A percentile compares a stretch with the other conserved stretches of the same genome.
Evolutionary conservation across 2,797 vertebrate species (phyloP).

Genomic region (Allochrocebus solatus): DNA sequence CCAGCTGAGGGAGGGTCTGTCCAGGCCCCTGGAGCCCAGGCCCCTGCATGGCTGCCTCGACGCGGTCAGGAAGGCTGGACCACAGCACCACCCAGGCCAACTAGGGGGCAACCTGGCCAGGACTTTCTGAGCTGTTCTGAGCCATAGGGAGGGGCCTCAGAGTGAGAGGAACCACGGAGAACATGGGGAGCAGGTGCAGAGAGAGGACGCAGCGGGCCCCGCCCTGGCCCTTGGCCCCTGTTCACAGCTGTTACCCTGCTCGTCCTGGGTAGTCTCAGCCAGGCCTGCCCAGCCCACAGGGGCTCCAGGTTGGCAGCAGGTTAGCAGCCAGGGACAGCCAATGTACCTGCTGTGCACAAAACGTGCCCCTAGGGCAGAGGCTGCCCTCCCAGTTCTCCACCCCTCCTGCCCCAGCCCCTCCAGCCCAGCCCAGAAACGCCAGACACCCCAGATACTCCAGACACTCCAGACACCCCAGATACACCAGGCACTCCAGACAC

Average conservation of each 20-base stretch:
- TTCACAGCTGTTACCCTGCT: neutral
- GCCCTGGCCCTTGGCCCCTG: neutral
- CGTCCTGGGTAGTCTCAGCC: neutral
- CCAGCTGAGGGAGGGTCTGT: neutral
- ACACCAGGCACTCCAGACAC: fast-evolving
- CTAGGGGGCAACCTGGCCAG: neutral
- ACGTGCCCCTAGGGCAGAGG: fast-evolving
- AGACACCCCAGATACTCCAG: neutral
- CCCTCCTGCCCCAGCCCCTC: neutral
- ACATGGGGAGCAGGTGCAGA: neutral
- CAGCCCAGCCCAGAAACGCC: neutral
- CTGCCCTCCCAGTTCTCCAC: neutral
- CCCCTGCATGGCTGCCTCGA: fast-evolving
- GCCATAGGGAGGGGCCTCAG: neutral
- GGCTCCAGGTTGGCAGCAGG: neutral
- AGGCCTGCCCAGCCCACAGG: neutral
- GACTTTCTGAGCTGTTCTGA: neutral
- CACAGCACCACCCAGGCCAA: neutral
- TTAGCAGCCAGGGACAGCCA: neutral
- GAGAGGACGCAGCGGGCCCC: too few species aligned
- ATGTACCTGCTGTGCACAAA: neutral
- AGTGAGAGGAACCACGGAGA: neutral
- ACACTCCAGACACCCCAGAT: fast-evolving
- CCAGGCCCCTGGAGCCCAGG: neutral
- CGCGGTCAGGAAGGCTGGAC: neutral